Evolutionary conservation across 2,113 vertebrate genomes (phyloP).

Genomic region (Dermatemys mawii): DNA sequence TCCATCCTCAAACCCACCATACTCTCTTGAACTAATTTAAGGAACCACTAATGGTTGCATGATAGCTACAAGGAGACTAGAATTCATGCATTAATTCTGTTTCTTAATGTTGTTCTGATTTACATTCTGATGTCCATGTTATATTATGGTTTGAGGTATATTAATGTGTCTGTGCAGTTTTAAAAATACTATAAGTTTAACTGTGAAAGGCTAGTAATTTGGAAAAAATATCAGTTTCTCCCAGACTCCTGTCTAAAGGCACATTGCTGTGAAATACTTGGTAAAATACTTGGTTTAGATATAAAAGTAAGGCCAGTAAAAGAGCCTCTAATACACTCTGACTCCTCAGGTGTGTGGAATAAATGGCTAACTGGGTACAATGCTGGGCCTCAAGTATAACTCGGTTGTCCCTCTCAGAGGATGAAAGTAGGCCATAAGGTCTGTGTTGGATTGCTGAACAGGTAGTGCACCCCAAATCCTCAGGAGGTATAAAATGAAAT

Average conservation of each 20-base stretch:
- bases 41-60: too few species aligned
- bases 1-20: too few species aligned
- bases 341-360: neutral
- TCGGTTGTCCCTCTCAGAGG: neutral
- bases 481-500: neutral
- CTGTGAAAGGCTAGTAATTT: neutral
- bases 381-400: slow-evolving; percentile 5
- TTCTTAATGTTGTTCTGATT: too few species aligned
- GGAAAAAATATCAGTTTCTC: neutral
- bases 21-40: too few species aligned
- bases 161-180: too few species aligned
- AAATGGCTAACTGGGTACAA: neutral
- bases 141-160: too few species aligned
- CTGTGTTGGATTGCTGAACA: neutral
- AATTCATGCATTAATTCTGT: too few species aligned
- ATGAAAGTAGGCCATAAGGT: neutral
- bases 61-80: too few species aligned
- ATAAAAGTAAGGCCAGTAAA: slow-evolving; percentile 16
- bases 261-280: neutral
- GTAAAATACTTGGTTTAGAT: neutral
- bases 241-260: neutral
- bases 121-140: too few species aligned
- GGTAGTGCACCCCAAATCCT: neutral
- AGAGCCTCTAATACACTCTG: neutral
- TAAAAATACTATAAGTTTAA: too few species aligned